phyloP scores from a whole-genome alignment of 2,113 vertebrate genomes.

The Egretta garzetta region DNA sequence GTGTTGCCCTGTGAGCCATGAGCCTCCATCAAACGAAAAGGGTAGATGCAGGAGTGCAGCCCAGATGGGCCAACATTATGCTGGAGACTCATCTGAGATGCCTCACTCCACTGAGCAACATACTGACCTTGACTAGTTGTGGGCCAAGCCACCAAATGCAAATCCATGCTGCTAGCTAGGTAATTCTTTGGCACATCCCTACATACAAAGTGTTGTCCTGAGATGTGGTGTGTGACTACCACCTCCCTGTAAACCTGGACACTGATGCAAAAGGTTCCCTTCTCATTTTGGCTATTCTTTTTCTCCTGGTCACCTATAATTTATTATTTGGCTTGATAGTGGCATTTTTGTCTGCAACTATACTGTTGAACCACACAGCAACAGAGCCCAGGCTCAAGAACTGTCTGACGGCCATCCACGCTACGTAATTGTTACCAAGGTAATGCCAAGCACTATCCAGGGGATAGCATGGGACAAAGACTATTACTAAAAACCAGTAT shows the following conservation, averaged over 20 bases:
- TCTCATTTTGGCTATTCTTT: neutral
- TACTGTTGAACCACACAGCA: neutral
- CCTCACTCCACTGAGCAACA: too few species aligned
- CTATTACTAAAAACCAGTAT: neutral
- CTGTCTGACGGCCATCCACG: neutral
- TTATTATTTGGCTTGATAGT: neutral
- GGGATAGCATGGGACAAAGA: neutral
- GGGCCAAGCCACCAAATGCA: neutral
- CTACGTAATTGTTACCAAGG: neutral
- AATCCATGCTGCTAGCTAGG: neutral
- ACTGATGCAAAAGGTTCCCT: neutral
- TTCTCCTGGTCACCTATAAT: neutral
- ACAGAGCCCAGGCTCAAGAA: neutral
- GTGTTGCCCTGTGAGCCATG: neutral
- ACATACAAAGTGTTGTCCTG: neutral
- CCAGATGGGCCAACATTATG: neutral
- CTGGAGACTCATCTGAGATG: neutral
- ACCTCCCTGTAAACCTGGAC: neutral
- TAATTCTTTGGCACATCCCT: neutral
- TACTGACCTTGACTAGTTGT: accelerated
- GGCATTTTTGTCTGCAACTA: accelerated
- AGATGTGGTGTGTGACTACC: neutral
- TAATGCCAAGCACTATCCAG: neutral
- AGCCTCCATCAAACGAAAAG: neutral
- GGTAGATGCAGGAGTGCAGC: neutral